phyloP scores from a whole-genome alignment of 2,888 invertebrate genomes.

The Omphaloscelis lunosa region DNA sequence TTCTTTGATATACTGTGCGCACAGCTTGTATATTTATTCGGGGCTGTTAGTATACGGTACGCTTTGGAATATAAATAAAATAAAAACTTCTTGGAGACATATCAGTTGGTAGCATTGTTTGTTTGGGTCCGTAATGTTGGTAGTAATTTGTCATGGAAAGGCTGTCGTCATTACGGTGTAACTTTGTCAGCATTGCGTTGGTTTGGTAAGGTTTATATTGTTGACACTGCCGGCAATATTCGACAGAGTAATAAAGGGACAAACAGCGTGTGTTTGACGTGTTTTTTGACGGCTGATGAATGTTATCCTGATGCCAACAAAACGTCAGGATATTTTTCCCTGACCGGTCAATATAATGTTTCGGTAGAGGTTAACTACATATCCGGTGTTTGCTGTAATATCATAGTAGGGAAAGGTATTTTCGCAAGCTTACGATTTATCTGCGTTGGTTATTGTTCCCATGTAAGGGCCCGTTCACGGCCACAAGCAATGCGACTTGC shows the following conservation, averaged over 20 bases:
- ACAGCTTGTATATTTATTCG: conserved; percentile 59
- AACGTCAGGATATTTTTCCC: conserved; percentile 38
- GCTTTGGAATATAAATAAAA: conserved; percentile 67
- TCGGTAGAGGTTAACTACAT: conserved; percentile 2
- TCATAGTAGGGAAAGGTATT: background rate
- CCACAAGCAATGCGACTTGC: too few relatives aligned
- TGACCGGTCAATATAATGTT: conserved; percentile 31
- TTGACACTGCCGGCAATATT: conserved; percentile 52
- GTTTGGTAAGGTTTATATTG: conserved; percentile 51
- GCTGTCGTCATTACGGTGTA: conserved; percentile 31
- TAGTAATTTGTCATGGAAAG: conserved; percentile 51
- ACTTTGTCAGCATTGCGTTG: conserved; percentile 38
- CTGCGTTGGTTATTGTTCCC: background rate
- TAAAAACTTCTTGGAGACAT: conserved; percentile 70
- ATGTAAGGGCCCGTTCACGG: too few relatives aligned
- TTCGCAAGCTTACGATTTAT: background rate
- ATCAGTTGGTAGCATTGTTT: conserved; percentile 72
- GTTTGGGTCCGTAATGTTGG: conserved; percentile 62
- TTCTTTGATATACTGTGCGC: conserved; percentile 69
- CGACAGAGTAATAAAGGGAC: conserved; percentile 56
- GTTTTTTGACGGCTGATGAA: conserved; percentile 55
- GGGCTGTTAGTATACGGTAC: conserved; percentile 31
- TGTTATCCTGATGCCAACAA: conserved; percentile 25
- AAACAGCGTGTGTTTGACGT: conserved; percentile 34
- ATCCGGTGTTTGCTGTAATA: conserved; percentile 2